Percentiles rank a stretch among this genome's conserved stretches.
Evolutionary conservation across 2,888 invertebrate species (phyloP).

Genomic region (Ferrisia virgata): DNA sequence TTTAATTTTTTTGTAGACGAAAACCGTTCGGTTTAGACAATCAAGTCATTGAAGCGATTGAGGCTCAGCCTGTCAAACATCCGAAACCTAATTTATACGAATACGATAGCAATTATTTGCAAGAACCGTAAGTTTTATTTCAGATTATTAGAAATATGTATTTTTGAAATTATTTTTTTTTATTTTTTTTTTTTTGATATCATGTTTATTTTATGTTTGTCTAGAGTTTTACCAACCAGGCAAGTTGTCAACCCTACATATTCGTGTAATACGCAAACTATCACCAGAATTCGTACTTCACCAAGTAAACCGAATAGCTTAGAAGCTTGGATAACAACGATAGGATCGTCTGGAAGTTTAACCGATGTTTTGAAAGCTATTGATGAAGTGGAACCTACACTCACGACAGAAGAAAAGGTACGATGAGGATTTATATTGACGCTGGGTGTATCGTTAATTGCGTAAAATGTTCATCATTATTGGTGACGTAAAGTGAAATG

Average conservation of each 20-base stretch:
- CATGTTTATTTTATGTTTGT: not conserved
- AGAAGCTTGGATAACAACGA: slow-evolving; percentile 34
- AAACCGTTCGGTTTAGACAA: slow-evolving; percentile 79
- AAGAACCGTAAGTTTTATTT: slow-evolving; percentile 50
- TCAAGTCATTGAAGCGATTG: slow-evolving; percentile 67
- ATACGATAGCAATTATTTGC: slow-evolving; percentile 51
- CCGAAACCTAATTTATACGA: slow-evolving; percentile 52
- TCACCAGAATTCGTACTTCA: slow-evolving; percentile 30
- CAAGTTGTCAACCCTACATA: not conserved
- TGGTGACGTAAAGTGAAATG: no score
- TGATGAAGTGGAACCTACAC: slow-evolving; percentile 22
- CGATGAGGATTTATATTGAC: no score
- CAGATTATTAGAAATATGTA: not conserved
- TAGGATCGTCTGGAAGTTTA: slow-evolving; percentile 9
- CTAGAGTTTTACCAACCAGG: not conserved
- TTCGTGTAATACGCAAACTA: slow-evolving; percentile 39
- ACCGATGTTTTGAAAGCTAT: slow-evolving; percentile 32
- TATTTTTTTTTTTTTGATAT: not conserved
- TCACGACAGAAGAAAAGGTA: slow-evolving; percentile 47
- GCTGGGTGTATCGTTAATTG: no score
- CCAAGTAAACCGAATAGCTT: slow-evolving; percentile 27
- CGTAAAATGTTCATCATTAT: no score
- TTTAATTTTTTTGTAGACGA: slow-evolving; percentile 54
- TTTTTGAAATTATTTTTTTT: not conserved
- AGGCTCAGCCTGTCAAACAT: slow-evolving; percentile 56